Conservation (phyloP, 1,140 invertebrate genomes). For the Caligus rogercresseyi region DNA sequence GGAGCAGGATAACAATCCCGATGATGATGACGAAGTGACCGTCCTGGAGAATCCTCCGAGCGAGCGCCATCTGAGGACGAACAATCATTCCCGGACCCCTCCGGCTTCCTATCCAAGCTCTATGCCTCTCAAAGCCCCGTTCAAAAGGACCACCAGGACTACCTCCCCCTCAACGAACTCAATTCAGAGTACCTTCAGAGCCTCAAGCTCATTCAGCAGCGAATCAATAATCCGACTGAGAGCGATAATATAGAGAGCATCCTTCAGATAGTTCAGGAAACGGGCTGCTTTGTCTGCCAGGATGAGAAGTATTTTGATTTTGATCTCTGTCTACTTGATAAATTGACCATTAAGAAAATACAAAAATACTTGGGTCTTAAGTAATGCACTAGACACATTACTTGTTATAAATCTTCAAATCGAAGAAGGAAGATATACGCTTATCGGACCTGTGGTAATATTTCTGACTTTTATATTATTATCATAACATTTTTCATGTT, state of each 20-base stretch:
- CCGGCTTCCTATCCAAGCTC: neutral
- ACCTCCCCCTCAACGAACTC: neutral
- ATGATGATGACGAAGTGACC: neutral
- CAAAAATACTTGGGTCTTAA: neutral
- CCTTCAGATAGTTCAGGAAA: slow-evolving; percentile 1
- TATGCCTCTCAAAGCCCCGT: neutral
- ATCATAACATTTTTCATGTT: no score
- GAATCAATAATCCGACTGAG: neutral
- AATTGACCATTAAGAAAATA: slow-evolving; percentile 9
- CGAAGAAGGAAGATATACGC: no score
- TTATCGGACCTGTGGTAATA: no score
- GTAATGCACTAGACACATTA: neutral
- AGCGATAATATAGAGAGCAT: slow-evolving; percentile 1
- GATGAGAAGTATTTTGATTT: neutral
- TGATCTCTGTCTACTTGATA: slow-evolving; percentile 11
- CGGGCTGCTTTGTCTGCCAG: slow-evolving; percentile 1
- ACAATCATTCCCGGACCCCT: neutral
- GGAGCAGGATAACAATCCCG: neutral
- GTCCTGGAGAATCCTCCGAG: no score
- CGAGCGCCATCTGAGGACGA: no score
- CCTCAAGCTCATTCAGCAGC: slow-evolving; percentile 4
- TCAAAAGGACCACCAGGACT: slow-evolving; percentile 2
- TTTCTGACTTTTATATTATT: no score
- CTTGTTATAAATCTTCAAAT: no score
- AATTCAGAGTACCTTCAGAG: neutral